phyloP scores from a whole-genome alignment of 2,888 invertebrate genomes.

The Timema cristinae region DNA sequence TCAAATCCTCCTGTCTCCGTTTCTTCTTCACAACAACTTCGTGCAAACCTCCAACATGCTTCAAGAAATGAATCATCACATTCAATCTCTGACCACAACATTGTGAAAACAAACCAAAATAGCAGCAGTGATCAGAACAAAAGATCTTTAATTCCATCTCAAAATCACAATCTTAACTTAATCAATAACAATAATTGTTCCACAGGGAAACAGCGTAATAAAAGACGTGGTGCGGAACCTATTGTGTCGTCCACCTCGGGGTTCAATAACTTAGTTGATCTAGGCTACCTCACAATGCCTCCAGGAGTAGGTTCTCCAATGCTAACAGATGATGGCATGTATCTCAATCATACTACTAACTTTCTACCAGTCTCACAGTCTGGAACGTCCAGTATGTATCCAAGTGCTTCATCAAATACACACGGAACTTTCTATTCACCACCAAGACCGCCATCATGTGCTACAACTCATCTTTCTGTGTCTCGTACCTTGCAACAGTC shows the following conservation, averaged over 20 bases:
- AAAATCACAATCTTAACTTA: slow-evolving; percentile 17
- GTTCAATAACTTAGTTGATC: slow-evolving; percentile 22
- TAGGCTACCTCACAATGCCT: slow-evolving; percentile 26
- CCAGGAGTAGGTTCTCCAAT: slow-evolving; percentile 26
- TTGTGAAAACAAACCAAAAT: slow-evolving; percentile 6
- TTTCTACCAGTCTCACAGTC: slow-evolving; percentile 14
- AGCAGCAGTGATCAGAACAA: neutral
- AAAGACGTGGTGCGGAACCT: slow-evolving; percentile 20
- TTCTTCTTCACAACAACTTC: slow-evolving; percentile 14
- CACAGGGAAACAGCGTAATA: slow-evolving; percentile 17
- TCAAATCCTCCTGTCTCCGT: slow-evolving; percentile 4
- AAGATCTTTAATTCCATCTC: neutral
- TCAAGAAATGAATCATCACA: slow-evolving; percentile 15
- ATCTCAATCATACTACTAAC: slow-evolving; percentile 15
- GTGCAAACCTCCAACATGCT: neutral
- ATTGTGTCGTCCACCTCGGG: slow-evolving; percentile 21
- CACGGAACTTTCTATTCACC: slow-evolving; percentile 24
- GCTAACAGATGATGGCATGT: slow-evolving; percentile 20
- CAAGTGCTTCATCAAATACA: slow-evolving; percentile 13
- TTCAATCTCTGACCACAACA: neutral
- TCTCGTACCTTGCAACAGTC: slow-evolving; percentile 19
- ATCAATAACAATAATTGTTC: slow-evolving; percentile 6
- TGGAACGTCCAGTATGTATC: slow-evolving; percentile 19
- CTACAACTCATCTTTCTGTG: slow-evolving; percentile 17
- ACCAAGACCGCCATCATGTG: slow-evolving; percentile 11